Percentiles rank a stretch among this genome's conserved stretches.
phyloP scores from a whole-genome alignment of 1,140 invertebrate genomes.

The Luehdorfia chinensis region DNA sequence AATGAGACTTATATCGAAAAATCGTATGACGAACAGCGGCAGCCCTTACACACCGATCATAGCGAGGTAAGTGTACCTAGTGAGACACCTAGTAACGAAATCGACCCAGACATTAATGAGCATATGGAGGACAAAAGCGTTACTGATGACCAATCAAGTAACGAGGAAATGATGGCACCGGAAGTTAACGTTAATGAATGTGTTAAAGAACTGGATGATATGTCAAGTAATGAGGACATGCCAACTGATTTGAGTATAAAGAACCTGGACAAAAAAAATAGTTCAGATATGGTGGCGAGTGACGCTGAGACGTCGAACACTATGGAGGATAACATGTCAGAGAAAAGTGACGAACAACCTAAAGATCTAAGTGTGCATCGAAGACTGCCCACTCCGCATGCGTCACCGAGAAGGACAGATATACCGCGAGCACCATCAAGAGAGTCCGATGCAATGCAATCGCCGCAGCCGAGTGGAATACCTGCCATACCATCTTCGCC shows the following conservation, averaged over 20 bases:
- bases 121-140: slow-evolving; percentile 17
- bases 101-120: slow-evolving; percentile 9
- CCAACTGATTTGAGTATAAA: slow-evolving; percentile 75
- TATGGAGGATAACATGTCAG: slow-evolving; percentile 53
- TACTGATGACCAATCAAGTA: slow-evolving; percentile 17
- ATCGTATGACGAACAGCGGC: slow-evolving; percentile 32
- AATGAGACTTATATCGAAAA: slow-evolving; percentile 40
- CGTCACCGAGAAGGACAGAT: slow-evolving; percentile 62
- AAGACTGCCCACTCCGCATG: slow-evolving; percentile 63
- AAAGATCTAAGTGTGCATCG: slow-evolving; percentile 78
- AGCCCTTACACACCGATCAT: slow-evolving; percentile 41
- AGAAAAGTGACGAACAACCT: slow-evolving; percentile 76
- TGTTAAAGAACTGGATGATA: slow-evolving; percentile 31
- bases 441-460: slow-evolving; percentile 80
- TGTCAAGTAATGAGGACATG: slow-evolving; percentile 42
- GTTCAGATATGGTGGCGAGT: slow-evolving; percentile 29
- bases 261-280: slow-evolving; percentile 32
- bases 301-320: slow-evolving; percentile 51
- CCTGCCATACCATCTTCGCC: slow-evolving; percentile 80
- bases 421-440: slow-evolving; percentile 77
- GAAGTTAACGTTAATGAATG: slow-evolving; percentile 23
- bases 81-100: slow-evolving; percentile 27
- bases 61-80: slow-evolving; percentile 41
- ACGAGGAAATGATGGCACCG: slow-evolving; percentile 20
- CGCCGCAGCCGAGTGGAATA: slow-evolving; percentile 81